A percentile compares a stretch with the other conserved stretches of the same genome.
Conservation (phyloP, 1,140 invertebrate species). For the Neodiprion fabricii region DNA sequence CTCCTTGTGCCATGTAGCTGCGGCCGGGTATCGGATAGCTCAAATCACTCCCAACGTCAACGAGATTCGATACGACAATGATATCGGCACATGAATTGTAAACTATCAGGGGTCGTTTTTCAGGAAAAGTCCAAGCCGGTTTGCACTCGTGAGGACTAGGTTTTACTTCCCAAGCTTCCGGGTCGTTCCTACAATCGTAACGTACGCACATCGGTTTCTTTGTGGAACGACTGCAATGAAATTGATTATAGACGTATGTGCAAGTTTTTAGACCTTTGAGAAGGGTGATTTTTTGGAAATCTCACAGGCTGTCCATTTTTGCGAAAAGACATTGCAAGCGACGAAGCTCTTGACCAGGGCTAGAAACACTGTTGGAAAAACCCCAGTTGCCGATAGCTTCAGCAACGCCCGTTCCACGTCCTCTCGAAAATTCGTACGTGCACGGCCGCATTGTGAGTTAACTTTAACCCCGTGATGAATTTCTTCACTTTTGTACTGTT, state of each 20-base stretch:
- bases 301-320: slow-evolving; percentile 49
- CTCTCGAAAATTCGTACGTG: slow-evolving; percentile 41
- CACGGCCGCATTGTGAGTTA: slow-evolving; percentile 22
- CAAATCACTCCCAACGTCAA: slow-evolving; percentile 32
- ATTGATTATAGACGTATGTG: not conserved
- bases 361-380: slow-evolving; percentile 45
- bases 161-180: slow-evolving; percentile 39
- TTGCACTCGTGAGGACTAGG: slow-evolving; percentile 48
- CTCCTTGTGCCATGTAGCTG: slow-evolving; percentile 36
- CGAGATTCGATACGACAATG: slow-evolving; percentile 35
- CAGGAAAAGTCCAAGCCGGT: slow-evolving; percentile 46
- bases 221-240: slow-evolving; percentile 31
- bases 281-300: not conserved
- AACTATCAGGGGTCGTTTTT: slow-evolving; percentile 48
- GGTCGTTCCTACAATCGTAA: slow-evolving; percentile 41
- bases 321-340: slow-evolving; percentile 45
- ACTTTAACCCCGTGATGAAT: too few species aligned
- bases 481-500: not conserved
- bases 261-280: not conserved
- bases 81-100: slow-evolving; percentile 37
- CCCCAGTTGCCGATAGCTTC: slow-evolving; percentile 56
- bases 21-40: slow-evolving; percentile 37
- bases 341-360: slow-evolving; percentile 43
- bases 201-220: slow-evolving; percentile 34
- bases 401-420: slow-evolving; percentile 44